Base-by-base conservation (phyloP, 2,113 vertebrate species). In the Barbus barbus region DNA sequence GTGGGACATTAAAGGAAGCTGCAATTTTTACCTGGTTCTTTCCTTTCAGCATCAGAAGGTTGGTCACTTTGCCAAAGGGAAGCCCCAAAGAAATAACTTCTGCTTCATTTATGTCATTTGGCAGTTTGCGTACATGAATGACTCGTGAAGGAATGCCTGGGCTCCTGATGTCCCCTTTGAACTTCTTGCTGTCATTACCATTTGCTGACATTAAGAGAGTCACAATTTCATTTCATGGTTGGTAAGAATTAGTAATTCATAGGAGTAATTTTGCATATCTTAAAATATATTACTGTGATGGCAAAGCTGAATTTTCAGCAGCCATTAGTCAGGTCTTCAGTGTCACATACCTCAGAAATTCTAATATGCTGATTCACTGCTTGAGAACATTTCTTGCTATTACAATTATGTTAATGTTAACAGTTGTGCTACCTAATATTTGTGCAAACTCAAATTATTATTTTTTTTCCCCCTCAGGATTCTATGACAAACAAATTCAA, bases 181-280 rank as follows among this genome's bases (percentile, higher is more conserved):
- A 99, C 91, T 99, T 99, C 88, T 99, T 99, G 92, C 96, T 98
- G 93, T 99, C 97, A n/a, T 99, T 99, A 90, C 97, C 98, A 91
- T 99, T 99, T 89, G 97, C 97, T 99, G 93, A 4, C 63, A 82
- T 88, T 87, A 89, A 84, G 89, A 89, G 86, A 58, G 89, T 53
- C 87, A 86, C 82, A 90, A 88, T 84, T 16, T 26, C 67, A 75
- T 75, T 31, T 31, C 18, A 26, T 8, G 26, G 6, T 63, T 51
- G 46, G 48, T 51, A 51, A 51, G 48, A 51, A 18, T 20, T 51
- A 51, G 48, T 48, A 16, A 48, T 46, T n/a, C n/a, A n/a, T n/a
- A n/a, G n/a, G n/a, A n/a, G n/a, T n/a, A n/a, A n/a, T n/a, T n/a
- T n/a, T n/a, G n/a, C n/a, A n/a, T n/a, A n/a, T n/a, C n/a, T n/a